Evolutionary conservation across 2,888 invertebrate species (phyloP).

Genomic region (Quadroppia sp.): DNA sequence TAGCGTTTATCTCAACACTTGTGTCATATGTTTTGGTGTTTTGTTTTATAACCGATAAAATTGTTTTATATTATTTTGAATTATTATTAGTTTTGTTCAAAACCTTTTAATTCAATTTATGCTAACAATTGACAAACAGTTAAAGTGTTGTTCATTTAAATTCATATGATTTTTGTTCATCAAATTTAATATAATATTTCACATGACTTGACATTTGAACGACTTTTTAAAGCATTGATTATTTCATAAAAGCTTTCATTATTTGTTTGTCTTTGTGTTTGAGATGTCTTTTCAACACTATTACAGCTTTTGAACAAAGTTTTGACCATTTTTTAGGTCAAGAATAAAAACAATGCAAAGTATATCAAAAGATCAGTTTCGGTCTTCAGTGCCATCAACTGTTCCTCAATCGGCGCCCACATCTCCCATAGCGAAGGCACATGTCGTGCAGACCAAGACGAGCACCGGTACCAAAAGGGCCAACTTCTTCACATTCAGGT

Average conservation of each 20-base stretch:
- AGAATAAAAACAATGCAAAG: neutral
- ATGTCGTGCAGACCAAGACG: neutral
- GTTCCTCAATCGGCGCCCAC: conserved; percentile 14
- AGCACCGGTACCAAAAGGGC: neutral
- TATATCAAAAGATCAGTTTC: neutral
- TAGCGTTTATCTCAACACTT: neutral
- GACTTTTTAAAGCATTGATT: too few relatives aligned
- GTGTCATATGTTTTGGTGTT: conserved; percentile 7
- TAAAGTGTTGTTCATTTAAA: neutral
- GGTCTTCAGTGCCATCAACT: neutral
- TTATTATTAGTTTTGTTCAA: neutral
- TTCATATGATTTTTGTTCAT: neutral
- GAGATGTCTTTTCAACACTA: neutral
- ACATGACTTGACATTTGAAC: too few relatives aligned
- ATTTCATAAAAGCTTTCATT: too few relatives aligned
- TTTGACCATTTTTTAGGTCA: conserved; percentile 11
- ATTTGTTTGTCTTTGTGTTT: neutral
- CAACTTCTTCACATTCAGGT: conserved; percentile 44
- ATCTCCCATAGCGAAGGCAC: conserved; percentile 19
- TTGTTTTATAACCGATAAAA: neutral
- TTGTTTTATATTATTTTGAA: neutral
- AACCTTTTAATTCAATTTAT: neutral
- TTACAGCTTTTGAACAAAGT: neutral
- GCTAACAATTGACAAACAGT: neutral
- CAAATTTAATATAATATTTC: neutral